Conservation (phyloP, 1,140 invertebrate genomes). For the Polypedilum pembai region DNA sequence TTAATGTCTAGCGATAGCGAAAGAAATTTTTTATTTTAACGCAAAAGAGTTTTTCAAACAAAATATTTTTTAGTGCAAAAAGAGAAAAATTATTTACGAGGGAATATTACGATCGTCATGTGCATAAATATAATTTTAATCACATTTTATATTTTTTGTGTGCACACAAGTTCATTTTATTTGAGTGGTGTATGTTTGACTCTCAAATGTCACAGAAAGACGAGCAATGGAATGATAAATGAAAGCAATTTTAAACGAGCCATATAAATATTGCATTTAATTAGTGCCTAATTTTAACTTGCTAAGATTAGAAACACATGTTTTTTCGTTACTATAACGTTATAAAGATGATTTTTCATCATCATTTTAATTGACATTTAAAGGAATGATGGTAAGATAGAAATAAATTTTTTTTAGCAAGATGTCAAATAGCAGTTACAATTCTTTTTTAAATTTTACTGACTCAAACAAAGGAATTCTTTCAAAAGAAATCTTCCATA, state of each 20-base stretch:
- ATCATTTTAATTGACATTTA: slow-evolving; percentile 11
- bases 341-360: not conserved
- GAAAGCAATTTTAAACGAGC: not conserved
- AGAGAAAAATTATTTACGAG: not conserved
- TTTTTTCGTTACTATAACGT: not conserved
- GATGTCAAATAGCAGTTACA: no score
- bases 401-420: no score
- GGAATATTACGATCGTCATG: not conserved
- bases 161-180: not conserved
- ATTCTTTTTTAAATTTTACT: no score
- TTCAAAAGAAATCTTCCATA: no score
- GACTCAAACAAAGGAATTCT: no score
- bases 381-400: no score
- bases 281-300: not conserved
- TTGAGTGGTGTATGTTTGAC: no score
- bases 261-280: not conserved
- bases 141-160: not conserved
- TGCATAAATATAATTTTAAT: not conserved
- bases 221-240: not conserved
- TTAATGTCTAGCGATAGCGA: no score
- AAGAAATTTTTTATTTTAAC: no score
- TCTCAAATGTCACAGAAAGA: not conserved
- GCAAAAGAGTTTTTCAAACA: no score
- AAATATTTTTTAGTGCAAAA: not conserved
- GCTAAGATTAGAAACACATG: not conserved